Percentiles rank a stretch among this genome's conserved stretches.
Evolutionary conservation across 53 echinoderm and acorn worm species (phyloP).

Genomic region (Actinopyga echinites): DNA sequence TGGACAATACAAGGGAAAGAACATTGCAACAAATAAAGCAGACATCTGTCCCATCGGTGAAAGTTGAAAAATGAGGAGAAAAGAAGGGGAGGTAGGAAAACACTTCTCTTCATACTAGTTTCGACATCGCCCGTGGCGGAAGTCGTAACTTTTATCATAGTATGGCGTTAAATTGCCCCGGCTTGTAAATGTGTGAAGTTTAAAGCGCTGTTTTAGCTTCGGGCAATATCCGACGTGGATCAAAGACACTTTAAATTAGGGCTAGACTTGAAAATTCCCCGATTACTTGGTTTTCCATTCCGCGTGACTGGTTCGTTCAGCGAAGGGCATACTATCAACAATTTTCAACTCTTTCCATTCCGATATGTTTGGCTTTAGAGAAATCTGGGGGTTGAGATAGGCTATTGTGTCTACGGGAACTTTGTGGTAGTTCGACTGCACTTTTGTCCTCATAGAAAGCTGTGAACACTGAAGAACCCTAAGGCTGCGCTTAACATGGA

Average conservation of each 20-base stretch:
- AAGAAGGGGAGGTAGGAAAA: background rate
- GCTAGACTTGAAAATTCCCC: conserved; percentile 13
- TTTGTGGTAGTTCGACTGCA: conserved; percentile 35
- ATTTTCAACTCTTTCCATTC: conserved; percentile 19
- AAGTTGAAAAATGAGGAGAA: background rate
- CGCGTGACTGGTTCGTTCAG: conserved; percentile 11
- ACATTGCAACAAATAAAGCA: conserved; percentile 23
- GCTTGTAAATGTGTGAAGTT: conserved; percentile 41
- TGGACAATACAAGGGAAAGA: background rate
- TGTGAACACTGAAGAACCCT: conserved; percentile 21
- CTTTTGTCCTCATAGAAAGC: conserved; percentile 32
- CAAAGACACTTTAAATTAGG: conserved; percentile 44
- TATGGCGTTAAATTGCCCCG: conserved; percentile 44
- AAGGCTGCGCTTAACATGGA: conserved; percentile 35
- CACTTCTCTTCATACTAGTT: conserved; percentile 1
- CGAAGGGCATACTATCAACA: conserved; percentile 34
- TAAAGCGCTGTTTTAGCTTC: conserved; percentile 40
- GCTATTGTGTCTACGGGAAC: conserved; percentile 34
- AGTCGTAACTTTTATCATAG: conserved; percentile 41
- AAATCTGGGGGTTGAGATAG: conserved; percentile 30
- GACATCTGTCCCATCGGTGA: background rate
- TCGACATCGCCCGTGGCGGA: conserved; percentile 38
- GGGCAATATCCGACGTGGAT: conserved; percentile 17
- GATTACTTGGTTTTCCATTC: conserved; percentile 22
- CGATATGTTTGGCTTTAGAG: conserved; percentile 17